Percentiles rank a stretch among this genome's conserved stretches.
These are phyloP conservation scores for Saturnia japonica DNA, from an alignment of 2,888 invertebrate species.

Conservation along the genomic window DNA sequence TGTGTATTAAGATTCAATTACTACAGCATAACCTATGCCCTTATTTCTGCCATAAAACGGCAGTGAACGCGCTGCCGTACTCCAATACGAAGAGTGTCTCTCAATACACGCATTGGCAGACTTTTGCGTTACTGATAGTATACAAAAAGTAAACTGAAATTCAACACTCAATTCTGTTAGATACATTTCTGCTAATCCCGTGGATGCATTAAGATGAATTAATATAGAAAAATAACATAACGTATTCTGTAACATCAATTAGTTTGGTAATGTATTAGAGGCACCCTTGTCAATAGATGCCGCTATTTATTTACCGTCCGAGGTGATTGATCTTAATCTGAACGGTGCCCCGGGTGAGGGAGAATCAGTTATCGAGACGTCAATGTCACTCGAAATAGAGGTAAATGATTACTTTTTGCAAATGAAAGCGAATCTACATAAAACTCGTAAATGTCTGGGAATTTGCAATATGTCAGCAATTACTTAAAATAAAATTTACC, in stretches of 20 bases:
- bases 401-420: conserved; percentile 5
- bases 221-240: conserved; percentile 7
- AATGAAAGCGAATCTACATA: background rate
- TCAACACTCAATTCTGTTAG: background rate
- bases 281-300: conserved; percentile 36
- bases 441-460: background rate
- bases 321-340: conserved; percentile 65
- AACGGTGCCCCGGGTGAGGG: conserved; percentile 28
- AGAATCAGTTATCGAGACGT: conserved; percentile 9
- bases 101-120: too few species aligned
- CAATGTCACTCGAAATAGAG: conserved; percentile 5
- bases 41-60: too few species aligned
- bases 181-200: background rate
- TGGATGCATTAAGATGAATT: background rate
- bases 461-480: background rate
- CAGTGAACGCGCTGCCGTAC: too few species aligned
- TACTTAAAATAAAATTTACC: too few species aligned
- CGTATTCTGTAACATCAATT: conserved; percentile 11
- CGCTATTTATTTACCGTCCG: conserved; percentile 57
- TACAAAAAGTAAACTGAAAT: background rate
- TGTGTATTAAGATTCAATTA: too few species aligned
- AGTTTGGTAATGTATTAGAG: conserved; percentile 8
- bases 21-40: too few species aligned
- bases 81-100: too few species aligned
- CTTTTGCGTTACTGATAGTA: background rate